phyloP scores from a whole-genome alignment of 2,888 invertebrate species.

The Hirtodrosophila trivittata region DNA sequence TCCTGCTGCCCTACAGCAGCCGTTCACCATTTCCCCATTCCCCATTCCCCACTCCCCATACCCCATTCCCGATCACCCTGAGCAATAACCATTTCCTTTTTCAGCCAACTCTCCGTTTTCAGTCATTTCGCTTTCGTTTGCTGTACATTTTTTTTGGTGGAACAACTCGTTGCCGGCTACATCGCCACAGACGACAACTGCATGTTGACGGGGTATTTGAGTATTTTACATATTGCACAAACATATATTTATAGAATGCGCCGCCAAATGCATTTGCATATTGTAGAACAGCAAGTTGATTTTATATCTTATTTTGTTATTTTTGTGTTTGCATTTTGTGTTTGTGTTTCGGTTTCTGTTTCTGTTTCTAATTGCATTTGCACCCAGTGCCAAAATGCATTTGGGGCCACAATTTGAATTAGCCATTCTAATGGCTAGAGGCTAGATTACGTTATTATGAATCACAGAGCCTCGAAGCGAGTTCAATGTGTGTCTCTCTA shows the following conservation, averaged over 20 bases:
- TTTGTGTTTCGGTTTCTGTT: background rate
- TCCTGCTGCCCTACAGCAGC: constrained; percentile 39
- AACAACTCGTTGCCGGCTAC: background rate
- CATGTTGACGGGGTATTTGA: constrained; percentile 20
- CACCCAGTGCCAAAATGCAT: constrained; percentile 56
- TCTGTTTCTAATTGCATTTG: constrained; percentile 45
- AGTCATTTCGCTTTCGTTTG: constrained; percentile 54
- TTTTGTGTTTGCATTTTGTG: constrained; percentile 5
- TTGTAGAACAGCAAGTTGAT: constrained; percentile 15
- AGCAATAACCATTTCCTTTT: constrained; percentile 42
- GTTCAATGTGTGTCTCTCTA: background rate
- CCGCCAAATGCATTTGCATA: constrained; percentile 46
- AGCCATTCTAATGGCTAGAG: constrained; percentile 26
- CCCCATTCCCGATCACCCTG: constrained; percentile 10
- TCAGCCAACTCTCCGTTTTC: constrained; percentile 23
- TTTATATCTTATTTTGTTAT: constrained; percentile 11
- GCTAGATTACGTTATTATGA: constrained; percentile 48
- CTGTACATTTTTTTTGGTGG: constrained; percentile 13
- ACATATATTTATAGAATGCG: constrained; percentile 66
- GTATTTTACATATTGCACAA: constrained; percentile 50
- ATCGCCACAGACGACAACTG: constrained; percentile 30
- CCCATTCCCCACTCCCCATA: constrained; percentile 4
- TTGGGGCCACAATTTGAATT: constrained; percentile 29
- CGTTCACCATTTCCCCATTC: constrained; percentile 1
- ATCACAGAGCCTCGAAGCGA: constrained; percentile 43